These are phyloP conservation scores for Phthorimaea operculella DNA, from an alignment of 1,140 invertebrate species.

Conservation along the genomic window DNA sequence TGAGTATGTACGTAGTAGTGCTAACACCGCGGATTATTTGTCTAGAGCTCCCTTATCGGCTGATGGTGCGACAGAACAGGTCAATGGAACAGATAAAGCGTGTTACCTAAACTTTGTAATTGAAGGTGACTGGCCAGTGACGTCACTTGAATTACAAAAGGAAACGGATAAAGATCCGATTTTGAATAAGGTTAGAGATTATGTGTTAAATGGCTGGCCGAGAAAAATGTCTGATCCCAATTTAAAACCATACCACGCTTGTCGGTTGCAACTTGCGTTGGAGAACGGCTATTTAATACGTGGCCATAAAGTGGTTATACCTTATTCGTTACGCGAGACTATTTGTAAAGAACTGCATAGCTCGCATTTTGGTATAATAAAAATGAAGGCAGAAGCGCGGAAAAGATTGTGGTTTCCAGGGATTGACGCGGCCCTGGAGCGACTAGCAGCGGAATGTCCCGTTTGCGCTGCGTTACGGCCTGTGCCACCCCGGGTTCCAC, in stretches of 20 bases:
- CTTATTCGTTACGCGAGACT: neutral
- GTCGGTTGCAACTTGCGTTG: neutral
- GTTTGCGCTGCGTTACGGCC: neutral
- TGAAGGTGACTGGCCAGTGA: neutral
- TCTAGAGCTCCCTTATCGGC: neutral
- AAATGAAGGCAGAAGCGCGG: constrained; percentile 52
- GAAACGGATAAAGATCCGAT: neutral
- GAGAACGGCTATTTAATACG: constrained; percentile 7
- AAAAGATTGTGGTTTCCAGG: constrained; percentile 53
- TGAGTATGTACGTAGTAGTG: neutral
- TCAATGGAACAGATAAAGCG: neutral
- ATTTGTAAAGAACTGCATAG: constrained; percentile 34
- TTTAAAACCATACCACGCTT: constrained; percentile 1
- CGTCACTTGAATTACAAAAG: neutral
- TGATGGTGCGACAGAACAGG: neutral
- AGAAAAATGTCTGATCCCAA: neutral
- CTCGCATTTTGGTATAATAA: constrained; percentile 37
- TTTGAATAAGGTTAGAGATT: neutral
- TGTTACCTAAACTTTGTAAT: neutral
- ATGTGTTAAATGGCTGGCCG: constrained; percentile 4
- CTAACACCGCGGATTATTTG: neutral
- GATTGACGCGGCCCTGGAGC: constrained; percentile 52
- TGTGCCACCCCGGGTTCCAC: neutral
- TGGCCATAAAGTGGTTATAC: constrained; percentile 2
- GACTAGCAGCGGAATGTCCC: neutral